A percentile compares a stretch with the other conserved stretches of the same genome.
Evolutionary conservation across 1,140 invertebrate species (phyloP).

Genomic region (Calliphora vicina): DNA sequence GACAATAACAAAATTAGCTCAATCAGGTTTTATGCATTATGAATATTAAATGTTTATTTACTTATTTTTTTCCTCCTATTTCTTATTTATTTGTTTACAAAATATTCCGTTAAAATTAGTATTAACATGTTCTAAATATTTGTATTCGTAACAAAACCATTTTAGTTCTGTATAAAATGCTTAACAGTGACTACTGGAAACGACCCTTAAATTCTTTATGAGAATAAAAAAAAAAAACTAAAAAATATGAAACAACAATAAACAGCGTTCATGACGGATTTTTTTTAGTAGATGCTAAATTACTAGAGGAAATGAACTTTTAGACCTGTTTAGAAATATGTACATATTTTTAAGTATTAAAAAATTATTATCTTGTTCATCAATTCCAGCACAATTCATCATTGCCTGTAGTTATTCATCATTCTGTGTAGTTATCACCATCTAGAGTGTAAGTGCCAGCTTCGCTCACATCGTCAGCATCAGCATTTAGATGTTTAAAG

Average conservation of each 20-base stretch:
- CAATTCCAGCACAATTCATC: neutral
- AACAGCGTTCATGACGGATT: too few species aligned
- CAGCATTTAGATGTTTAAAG: slow-evolving; percentile 41
- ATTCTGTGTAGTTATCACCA: slow-evolving; percentile 82
- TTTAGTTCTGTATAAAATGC: too few species aligned
- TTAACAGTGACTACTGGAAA: too few species aligned
- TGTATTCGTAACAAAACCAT: too few species aligned
- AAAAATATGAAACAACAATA: too few species aligned
- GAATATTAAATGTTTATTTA: neutral
- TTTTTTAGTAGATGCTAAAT: neutral
- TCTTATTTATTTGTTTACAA: neutral
- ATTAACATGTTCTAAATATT: too few species aligned
- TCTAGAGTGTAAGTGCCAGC: slow-evolving; percentile 89
- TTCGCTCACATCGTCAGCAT: slow-evolving; percentile 72
- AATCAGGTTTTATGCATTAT: neutral
- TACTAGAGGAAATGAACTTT: neutral
- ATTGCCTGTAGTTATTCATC: too few species aligned
- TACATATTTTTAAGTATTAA: neutral
- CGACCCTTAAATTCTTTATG: too few species aligned
- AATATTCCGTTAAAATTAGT: neutral
- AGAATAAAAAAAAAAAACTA: too few species aligned
- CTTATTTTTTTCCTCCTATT: too few species aligned
- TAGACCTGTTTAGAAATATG: neutral
- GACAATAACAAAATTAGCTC: neutral
- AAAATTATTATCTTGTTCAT: neutral